Percentiles rank a stretch among this genome's conserved stretches.
phyloP scores from a whole-genome alignment of 37 sponge, comb jelly and placozoan species.

The Hexactinellida sp. region DNA sequence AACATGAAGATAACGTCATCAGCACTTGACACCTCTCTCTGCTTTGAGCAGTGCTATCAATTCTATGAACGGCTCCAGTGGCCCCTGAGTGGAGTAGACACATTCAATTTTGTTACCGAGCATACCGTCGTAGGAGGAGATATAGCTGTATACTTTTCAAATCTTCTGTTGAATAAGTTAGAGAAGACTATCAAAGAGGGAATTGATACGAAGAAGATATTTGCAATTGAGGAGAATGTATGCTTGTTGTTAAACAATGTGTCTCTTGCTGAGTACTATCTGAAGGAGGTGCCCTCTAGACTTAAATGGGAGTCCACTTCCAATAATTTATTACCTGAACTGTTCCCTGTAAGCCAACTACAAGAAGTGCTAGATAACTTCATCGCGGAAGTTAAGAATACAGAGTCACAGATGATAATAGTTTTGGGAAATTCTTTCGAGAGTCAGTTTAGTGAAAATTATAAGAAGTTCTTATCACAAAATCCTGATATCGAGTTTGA shows the following conservation, averaged over 20 bases:
- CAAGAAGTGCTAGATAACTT: neutral
- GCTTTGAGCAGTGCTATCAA: constrained; percentile 2
- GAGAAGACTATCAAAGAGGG: neutral
- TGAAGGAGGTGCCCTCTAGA: neutral
- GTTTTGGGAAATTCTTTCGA: neutral
- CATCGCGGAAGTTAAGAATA: neutral
- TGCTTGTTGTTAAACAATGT: constrained; percentile 1
- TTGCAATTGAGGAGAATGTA: neutral
- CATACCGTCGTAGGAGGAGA: neutral
- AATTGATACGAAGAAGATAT: neutral
- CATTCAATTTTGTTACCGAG: neutral
- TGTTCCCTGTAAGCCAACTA: neutral
- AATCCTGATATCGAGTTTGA: neutral
- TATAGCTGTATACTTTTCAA: neutral
- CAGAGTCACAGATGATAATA: neutral
- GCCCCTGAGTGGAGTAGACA: neutral
- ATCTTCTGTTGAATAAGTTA: neutral
- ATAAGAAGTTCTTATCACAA: neutral
- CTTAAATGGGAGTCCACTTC: neutral
- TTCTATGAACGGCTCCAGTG: neutral
- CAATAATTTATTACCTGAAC: neutral
- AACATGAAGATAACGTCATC: constrained; percentile 7
- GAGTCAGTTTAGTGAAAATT: neutral
- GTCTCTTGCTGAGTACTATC: neutral
- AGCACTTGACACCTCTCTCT: neutral